Evolutionary conservation across 2,113 vertebrate species (phyloP), one percentile per base, ranked within the genome.

Genomic region (Nesoenas mayeri): DNA sequence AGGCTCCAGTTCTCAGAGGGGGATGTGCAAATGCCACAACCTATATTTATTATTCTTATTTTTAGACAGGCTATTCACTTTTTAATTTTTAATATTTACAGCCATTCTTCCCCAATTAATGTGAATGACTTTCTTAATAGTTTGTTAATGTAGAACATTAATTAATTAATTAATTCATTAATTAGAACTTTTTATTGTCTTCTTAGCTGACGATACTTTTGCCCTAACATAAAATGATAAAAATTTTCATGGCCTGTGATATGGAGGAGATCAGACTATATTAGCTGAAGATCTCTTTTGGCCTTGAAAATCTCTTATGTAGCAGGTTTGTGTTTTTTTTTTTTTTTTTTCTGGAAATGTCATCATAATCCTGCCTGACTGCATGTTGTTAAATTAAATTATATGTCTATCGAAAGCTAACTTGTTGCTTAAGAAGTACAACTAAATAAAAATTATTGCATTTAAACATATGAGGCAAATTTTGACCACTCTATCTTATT

Each of bases 21-120:
- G 40, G 40, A 14, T 40, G 40, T 40, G 40, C 40, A 40, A 40
- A 12, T 40, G 13, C 40, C 40, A 40, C 40, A 40, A 40, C 40
- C 31, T 69, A 57, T 71, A 67, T 71, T 84, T 31, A 66, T 25
- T 67, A 34, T 36, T 88, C 54, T 50, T 40, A 53, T 66, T 86
- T 97, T 92, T 65, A 72, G 82, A 62, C 5, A 38, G 31, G 19
- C 67, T 77, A 75, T 79, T 91, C 2, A 31, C 69, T 64, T 78
- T 70, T 86, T 6, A 31, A 67, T 69, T 88, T 91, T 89, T 83
- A 89, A 81, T 95, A 75, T 79, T 80, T 82, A 53, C 24, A 84
- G 10, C 11, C 11, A 28, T 81, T 87, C 26, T 81, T 82, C 65
- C 81, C 14, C 61, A 71, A 1, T 67, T 94, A 64, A 58, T 60